Conservation (phyloP, 2,888 invertebrate genomes). For the Drosophila helvetica region DNA sequence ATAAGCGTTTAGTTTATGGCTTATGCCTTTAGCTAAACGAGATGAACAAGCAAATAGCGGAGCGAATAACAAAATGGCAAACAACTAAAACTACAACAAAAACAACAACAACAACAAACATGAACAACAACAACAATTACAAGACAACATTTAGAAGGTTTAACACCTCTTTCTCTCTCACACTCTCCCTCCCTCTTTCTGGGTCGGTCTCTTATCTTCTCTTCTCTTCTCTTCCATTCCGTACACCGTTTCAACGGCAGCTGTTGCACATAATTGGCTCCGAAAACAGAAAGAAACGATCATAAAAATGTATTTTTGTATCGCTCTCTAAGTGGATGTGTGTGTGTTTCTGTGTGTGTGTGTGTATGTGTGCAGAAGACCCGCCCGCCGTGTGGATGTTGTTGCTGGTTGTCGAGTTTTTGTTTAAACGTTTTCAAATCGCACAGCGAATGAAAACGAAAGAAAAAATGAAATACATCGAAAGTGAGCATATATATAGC, state of each 20-base stretch:
- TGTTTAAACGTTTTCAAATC: constrained; percentile 78
- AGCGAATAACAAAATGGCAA: constrained; percentile 14
- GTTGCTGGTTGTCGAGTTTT: constrained; percentile 59
- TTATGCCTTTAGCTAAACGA: constrained; percentile 55
- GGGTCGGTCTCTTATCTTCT: not conserved
- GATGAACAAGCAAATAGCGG: constrained; percentile 9
- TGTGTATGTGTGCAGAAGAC: constrained; percentile 67
- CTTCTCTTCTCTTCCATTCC: not conserved
- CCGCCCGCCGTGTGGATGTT: constrained; percentile 62
- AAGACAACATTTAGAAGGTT: constrained; percentile 55
- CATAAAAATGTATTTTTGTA: constrained; percentile 46
- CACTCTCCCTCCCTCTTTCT: not conserved
- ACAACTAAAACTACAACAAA: not conserved
- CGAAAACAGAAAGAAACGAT: constrained; percentile 50
- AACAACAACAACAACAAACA: constrained; percentile 27
- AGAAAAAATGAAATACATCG: constrained; percentile 79
- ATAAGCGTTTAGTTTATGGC: constrained; percentile 60
- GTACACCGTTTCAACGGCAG: constrained; percentile 55
- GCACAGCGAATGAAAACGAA: constrained; percentile 79
- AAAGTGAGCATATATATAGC: constrained; percentile 72
- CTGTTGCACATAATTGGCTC: constrained; percentile 76
- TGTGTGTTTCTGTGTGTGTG: constrained; percentile 30
- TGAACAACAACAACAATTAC: constrained; percentile 35
- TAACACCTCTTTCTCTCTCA: constrained; percentile 46
- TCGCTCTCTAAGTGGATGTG: constrained; percentile 8